Conservation (phyloP, 1,140 invertebrate genomes). For the Littorina saxatilis region DNA sequence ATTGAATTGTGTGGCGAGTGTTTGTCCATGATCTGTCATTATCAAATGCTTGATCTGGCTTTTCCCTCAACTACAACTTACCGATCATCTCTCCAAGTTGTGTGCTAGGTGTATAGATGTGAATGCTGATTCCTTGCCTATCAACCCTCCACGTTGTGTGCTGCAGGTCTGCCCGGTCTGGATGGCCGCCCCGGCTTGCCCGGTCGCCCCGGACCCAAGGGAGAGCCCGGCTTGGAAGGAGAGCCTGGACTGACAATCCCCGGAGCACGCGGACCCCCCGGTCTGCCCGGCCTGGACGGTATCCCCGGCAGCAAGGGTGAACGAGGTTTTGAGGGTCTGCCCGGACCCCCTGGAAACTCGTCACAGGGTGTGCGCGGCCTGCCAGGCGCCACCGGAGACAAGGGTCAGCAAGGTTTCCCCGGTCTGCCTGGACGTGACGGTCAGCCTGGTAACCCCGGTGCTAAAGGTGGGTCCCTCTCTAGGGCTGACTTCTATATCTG, state of each 20-base stretch:
- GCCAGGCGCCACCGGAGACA: conserved; percentile 57
- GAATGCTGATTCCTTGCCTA: too few species aligned
- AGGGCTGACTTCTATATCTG: too few species aligned
- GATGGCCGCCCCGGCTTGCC: conserved; percentile 58
- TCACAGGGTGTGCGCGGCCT: conserved; percentile 54
- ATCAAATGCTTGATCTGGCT: too few species aligned
- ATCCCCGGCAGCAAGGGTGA: conserved; percentile 62
- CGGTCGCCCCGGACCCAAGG: conserved; percentile 62
- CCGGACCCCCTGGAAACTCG: conserved; percentile 61
- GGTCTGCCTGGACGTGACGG: conserved; percentile 63
- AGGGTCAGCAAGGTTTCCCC: conserved; percentile 55
- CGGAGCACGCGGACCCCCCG: conserved; percentile 55
- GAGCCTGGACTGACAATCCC: conserved; percentile 55
- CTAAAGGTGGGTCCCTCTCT: conserved; percentile 52
- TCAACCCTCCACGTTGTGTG: not conserved
- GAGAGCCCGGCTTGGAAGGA: conserved; percentile 57
- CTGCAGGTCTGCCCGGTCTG: conserved; percentile 53
- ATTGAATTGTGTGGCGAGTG: too few species aligned
- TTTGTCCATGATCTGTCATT: too few species aligned
- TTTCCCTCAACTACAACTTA: too few species aligned
- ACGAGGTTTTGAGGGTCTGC: conserved; percentile 55
- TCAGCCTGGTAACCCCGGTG: conserved; percentile 58
- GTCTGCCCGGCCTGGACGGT: conserved; percentile 60
- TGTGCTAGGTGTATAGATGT: too few species aligned
- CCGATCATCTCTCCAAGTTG: too few species aligned